Conservation (phyloP, 2,888 invertebrate species). For the Schizotus pectinicornis region DNA sequence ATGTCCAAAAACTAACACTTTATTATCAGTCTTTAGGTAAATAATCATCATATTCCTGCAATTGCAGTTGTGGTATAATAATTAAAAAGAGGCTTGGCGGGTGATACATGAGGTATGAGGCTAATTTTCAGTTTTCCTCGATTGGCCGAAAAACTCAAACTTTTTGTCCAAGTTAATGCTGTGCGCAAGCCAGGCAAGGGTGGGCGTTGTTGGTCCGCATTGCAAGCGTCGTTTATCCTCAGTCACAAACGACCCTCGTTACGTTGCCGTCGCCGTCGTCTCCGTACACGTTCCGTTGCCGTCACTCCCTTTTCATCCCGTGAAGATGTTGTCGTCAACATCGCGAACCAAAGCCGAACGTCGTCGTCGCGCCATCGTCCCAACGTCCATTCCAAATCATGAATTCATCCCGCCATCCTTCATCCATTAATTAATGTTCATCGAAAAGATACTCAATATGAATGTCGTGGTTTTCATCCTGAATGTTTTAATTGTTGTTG, state of each 20-base stretch:
- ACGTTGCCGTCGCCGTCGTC: slow-evolving; percentile 1
- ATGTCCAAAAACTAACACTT: too few relatives aligned
- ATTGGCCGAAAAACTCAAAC: not conserved
- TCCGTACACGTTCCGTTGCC: slow-evolving; percentile 8
- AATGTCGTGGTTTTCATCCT: slow-evolving; percentile 50
- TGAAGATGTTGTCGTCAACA: not conserved
- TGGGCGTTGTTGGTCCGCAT: slow-evolving; percentile 53
- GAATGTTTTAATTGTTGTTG: slow-evolving; percentile 52
- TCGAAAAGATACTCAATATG: slow-evolving; percentile 41
- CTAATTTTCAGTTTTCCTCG: not conserved
- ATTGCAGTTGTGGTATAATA: too few relatives aligned
- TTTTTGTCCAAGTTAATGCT: not conserved
- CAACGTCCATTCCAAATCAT: too few relatives aligned
- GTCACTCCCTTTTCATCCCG: slow-evolving; percentile 31
- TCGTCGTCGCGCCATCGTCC: not conserved
- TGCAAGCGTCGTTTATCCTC: slow-evolving; percentile 39
- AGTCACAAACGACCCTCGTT: slow-evolving; percentile 17
- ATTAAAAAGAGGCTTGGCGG: too few relatives aligned
- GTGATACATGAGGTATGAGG: too few relatives aligned
- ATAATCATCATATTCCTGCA: too few relatives aligned
- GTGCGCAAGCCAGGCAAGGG: slow-evolving; percentile 36
- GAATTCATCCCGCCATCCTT: too few relatives aligned
- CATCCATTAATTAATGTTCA: slow-evolving; percentile 15
- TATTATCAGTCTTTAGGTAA: too few relatives aligned
- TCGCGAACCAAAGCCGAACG: slow-evolving; percentile 1